Percentiles rank a stretch among this genome's conserved stretches.
These are phyloP conservation scores for Petrocephalus schoutedeni DNA, from an alignment of 2,797 vertebrate genomes.

Conservation along the genomic window DNA sequence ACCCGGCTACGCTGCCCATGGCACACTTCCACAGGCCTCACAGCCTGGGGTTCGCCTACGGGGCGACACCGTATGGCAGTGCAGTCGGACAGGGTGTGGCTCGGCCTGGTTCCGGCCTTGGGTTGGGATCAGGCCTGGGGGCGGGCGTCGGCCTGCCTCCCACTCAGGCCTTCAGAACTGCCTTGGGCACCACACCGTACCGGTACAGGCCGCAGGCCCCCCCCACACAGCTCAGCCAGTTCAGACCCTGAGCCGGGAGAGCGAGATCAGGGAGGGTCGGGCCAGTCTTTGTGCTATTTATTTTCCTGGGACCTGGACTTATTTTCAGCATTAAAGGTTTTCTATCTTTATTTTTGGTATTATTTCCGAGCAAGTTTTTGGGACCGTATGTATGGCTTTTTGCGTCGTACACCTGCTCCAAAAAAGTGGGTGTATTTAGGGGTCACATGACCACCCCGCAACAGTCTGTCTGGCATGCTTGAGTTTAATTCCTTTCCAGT, in stretches of 20 bases:
- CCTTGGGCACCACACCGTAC: conserved; percentile 62
- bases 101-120: conserved; percentile 32
- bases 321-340: conserved; percentile 29
- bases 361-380: conserved; percentile 7
- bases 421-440: background rate
- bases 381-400: background rate
- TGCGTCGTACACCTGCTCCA: background rate
- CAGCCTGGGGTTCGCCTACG: conserved; percentile 67
- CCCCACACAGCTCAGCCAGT: conserved; percentile 63
- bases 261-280: background rate
- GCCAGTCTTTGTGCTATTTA: conserved; percentile 41
- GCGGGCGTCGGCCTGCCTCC: conserved; percentile 36
- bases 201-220: conserved; percentile 65
- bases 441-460: background rate
- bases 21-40: conserved; percentile 69
- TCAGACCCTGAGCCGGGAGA: conserved; percentile 65
- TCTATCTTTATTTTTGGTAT: conserved; percentile 30
- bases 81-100: conserved; percentile 62
- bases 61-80: conserved; percentile 60
- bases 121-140: conserved; percentile 36
- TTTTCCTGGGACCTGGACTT: conserved; percentile 42
- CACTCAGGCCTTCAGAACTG: conserved; percentile 77
- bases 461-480: background rate
- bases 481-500: background rate
- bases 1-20: conserved; percentile 69